phyloP scores from a whole-genome alignment of 2,888 invertebrate genomes.

The Pachycephus smyrnensis region DNA sequence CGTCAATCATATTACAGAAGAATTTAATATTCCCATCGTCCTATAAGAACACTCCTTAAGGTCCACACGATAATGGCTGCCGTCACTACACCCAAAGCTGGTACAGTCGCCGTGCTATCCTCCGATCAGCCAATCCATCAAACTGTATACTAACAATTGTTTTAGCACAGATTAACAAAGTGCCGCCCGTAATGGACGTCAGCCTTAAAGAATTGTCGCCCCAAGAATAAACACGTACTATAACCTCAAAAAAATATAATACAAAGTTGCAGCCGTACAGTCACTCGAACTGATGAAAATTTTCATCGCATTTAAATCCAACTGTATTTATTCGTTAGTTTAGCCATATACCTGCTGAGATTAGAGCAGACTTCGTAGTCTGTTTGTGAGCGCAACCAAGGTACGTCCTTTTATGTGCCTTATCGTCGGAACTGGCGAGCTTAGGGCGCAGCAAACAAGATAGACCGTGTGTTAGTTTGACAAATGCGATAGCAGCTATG shows the following conservation, averaged over 20 bases:
- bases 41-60: not conserved
- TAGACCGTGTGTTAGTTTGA: slow-evolving; percentile 17
- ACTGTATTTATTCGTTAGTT: not conserved
- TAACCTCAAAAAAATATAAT: not conserved
- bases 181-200: not conserved
- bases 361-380: not conserved
- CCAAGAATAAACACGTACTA: not conserved
- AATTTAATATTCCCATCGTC: not conserved
- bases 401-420: not conserved
- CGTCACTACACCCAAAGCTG: not conserved
- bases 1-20: not conserved
- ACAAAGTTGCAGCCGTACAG: not conserved
- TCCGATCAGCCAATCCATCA: not conserved
- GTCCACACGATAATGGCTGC: not conserved
- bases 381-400: not conserved
- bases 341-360: not conserved
- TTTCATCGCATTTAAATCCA: not conserved
- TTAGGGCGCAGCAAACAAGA: not conserved
- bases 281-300: not conserved
- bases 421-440: not conserved
- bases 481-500: slow-evolving; percentile 18
- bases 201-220: not conserved
- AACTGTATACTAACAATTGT: not conserved
- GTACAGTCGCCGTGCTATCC: not conserved
- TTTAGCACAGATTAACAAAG: not conserved